Conservation (phyloP, 2,888 invertebrate genomes). For the Ptycholaimellus sp. region DNA sequence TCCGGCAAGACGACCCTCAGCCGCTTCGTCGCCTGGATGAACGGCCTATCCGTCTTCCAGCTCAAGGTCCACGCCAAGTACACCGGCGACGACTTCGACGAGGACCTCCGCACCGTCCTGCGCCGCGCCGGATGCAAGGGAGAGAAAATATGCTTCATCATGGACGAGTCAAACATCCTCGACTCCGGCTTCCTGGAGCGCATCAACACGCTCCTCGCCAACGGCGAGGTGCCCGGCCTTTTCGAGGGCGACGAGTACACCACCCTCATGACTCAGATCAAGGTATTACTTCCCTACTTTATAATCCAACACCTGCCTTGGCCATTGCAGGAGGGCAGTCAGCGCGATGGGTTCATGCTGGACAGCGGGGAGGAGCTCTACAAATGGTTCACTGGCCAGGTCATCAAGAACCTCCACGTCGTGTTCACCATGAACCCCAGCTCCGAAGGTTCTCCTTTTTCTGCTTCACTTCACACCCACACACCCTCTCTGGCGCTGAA, state of each 20-base stretch:
- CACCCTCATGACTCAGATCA: constrained; percentile 96
- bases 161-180: constrained; percentile 81
- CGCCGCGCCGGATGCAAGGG: constrained; percentile 39
- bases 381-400: constrained; percentile 90
- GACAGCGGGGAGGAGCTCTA: constrained; percentile 94
- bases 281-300: too few relatives aligned
- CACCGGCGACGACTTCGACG: constrained; percentile 92
- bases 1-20: constrained; percentile 97
- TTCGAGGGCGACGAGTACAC: constrained; percentile 73
- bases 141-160: constrained; percentile 93
- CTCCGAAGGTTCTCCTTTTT: too few relatives aligned
- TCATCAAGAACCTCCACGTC: constrained; percentile 94
- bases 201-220: constrained; percentile 93
- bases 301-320: too few relatives aligned
- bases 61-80: constrained; percentile 83
- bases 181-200: constrained; percentile 95
- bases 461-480: too few relatives aligned
- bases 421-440: constrained; percentile 99
- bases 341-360: constrained; percentile 85
- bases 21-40: constrained; percentile 99
- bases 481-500: too few relatives aligned
- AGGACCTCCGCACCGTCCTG: constrained; percentile 53
- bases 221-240: constrained; percentile 53
- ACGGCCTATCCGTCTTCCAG: constrained; percentile 77
- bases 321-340: constrained; percentile 95